Percentiles rank a stretch among this genome's conserved stretches.
Conservation (phyloP, 2,888 invertebrate genomes). For the Pherbina coryleti region DNA sequence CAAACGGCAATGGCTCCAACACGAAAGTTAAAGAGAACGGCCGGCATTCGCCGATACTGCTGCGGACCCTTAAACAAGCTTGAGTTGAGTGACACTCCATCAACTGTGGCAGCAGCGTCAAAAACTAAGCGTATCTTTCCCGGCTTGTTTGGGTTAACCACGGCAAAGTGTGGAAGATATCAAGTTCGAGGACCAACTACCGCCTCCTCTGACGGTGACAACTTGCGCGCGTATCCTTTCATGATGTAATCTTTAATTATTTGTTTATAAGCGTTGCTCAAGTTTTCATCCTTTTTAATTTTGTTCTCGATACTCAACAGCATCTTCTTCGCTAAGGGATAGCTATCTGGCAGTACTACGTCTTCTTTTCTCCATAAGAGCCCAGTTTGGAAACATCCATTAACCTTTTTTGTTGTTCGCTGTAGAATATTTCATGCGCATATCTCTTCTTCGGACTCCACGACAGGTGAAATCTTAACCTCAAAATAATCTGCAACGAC, state of each 20-base stretch:
- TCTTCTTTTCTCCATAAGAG: constrained; percentile 34
- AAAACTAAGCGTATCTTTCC: constrained; percentile 54
- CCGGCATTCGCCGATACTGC: constrained; percentile 55
- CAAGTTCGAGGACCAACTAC: constrained; percentile 50
- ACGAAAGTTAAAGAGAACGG: constrained; percentile 61
- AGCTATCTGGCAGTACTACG: constrained; percentile 31
- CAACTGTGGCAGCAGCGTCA: constrained; percentile 56
- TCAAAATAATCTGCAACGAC: constrained; percentile 30
- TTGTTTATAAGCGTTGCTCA: not conserved
- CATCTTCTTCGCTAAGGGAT: not conserved
- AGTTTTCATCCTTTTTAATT: constrained; percentile 33
- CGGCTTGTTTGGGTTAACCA: constrained; percentile 53
- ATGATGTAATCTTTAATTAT: not conserved
- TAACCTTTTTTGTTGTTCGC: not conserved
- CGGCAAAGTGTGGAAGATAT: constrained; percentile 40
- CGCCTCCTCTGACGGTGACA: constrained; percentile 6
- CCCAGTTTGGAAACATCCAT: constrained; percentile 41
- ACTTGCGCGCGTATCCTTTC: not conserved
- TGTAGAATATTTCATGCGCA: constrained; percentile 10
- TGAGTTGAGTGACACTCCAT: constrained; percentile 55
- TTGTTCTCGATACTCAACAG: constrained; percentile 22
- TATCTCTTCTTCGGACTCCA: not conserved
- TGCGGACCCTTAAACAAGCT: constrained; percentile 54
- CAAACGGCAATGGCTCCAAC: constrained; percentile 57
- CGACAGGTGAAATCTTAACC: constrained; percentile 36